Evolutionary conservation across 1,140 invertebrate genomes (phyloP), one percentile per base, ranked within the genome.

Genomic region (Idris sp.): DNA sequence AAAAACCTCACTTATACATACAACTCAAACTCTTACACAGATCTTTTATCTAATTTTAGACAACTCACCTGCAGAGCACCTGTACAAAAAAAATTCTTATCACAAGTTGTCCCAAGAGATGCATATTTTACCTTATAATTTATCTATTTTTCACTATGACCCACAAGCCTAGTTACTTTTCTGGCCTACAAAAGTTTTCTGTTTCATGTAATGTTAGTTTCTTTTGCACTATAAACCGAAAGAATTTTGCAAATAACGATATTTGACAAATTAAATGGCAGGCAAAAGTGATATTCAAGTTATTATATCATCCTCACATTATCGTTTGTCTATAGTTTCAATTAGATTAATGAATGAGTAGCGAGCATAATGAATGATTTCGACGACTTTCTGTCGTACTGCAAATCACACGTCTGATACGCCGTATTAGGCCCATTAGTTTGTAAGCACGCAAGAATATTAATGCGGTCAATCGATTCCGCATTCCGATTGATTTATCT

Each of bases 111-210:
- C n/a, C n/a, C n/a, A n/a, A n/a, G n/a, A n/a, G n/a, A n/a, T n/a
- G n/a, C n/a, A n/a, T n/a, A n/a, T n/a, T 56, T 67, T 31, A 40
- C 16, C 51, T 11, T 54, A 31, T 26, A 56, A 48, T 67, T 67
- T 31, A 56, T 67, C 51, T 46, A 65, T 48, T 56, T 67, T 49
- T 33, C 62, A 41, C 51, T 40, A 7, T 67, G 62, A 2, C 43
- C 49, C 49, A 67, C 49, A 67, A 67, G 48, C 62, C 62, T 67
- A 49, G 35, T 48, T 67, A 36, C 41, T 43, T 48, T 15, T 3
- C 33, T 54, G 51, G 41, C 62, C 40, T 9, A 56, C 43, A 67
- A 49, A 67, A 26, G 14, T 10, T 2, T 10, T 13, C 4, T n/a
- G n/a, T n/a, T n/a, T n/a, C n/a, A n/a, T n/a, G n/a, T n/a, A n/a